Percentiles rank a stretch among this genome's conserved stretches.
Evolutionary conservation across 92 coral and sea anemone genomes (phyloP).

Genomic region (Phenganax subtilis): DNA sequence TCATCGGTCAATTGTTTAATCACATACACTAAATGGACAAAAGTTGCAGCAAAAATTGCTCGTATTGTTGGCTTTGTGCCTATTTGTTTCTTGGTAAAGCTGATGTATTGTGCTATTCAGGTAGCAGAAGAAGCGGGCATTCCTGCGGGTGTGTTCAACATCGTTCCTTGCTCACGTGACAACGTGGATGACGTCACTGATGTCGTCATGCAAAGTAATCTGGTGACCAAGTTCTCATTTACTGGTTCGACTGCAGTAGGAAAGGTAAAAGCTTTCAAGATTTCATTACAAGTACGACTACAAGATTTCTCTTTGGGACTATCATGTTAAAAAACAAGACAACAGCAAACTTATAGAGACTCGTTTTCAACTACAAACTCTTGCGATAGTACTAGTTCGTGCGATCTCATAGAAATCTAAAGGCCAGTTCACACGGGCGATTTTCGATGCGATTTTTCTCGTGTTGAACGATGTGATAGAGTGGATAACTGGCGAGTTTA

Average conservation of each 20-base stretch:
- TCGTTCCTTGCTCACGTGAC: constrained; percentile 85
- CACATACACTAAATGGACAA: no score
- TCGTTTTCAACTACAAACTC: no score
- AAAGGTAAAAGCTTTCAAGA: constrained; percentile 52
- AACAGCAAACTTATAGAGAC: no score
- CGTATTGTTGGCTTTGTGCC: background rate
- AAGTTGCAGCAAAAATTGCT: background rate
- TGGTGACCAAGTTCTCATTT: constrained; percentile 87
- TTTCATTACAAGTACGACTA: no score
- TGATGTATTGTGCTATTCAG: constrained; percentile 30
- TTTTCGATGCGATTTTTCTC: no score
- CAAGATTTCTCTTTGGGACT: no score
- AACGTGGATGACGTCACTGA: constrained; percentile 71
- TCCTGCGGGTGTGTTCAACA: constrained; percentile 89
- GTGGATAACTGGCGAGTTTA: no score
- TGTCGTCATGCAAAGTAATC: constrained; percentile 74
- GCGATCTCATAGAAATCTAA: no score
- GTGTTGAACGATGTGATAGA: no score
- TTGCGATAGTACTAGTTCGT: background rate
- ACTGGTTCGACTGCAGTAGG: constrained; percentile 96
- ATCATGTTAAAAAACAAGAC: no score
- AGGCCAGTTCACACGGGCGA: no score
- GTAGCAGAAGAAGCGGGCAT: constrained; percentile 97
- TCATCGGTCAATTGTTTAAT: no score
- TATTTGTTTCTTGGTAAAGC: background rate